Percentiles rank a stretch among this genome's conserved stretches.
phyloP scores from a whole-genome alignment of 2,113 vertebrate species.

The Macquaria australasica region DNA sequence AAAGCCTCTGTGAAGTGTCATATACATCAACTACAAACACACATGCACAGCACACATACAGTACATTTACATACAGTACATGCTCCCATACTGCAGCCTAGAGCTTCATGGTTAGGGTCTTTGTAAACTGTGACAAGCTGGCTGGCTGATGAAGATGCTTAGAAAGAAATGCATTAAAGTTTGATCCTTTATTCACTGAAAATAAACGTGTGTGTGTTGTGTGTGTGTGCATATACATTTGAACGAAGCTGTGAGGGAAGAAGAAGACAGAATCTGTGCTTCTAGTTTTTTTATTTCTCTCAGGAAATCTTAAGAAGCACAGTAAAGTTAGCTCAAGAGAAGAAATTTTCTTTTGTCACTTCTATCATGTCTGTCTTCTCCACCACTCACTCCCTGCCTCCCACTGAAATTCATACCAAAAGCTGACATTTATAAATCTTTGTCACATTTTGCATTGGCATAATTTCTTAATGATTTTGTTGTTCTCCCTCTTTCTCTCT shows the following conservation, averaged over 20 bases:
- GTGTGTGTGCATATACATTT: constrained; percentile 10
- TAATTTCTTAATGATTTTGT: constrained; percentile 44
- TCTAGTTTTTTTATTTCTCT: constrained; percentile 64
- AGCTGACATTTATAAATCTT: constrained; percentile 8
- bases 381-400: constrained; percentile 13
- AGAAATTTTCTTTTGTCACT: constrained; percentile 42
- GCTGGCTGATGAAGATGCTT: background rate
- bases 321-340: constrained; percentile 55
- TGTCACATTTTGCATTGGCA: constrained; percentile 9
- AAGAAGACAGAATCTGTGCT: constrained; percentile 10
- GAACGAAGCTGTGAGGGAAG: constrained; percentile 15
- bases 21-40: constrained; percentile 38
- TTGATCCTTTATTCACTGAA: constrained; percentile 31
- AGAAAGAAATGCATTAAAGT: constrained; percentile 25
- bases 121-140: background rate
- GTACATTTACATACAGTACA: background rate
- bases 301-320: constrained; percentile 57
- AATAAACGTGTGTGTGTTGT: constrained; percentile 26
- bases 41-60: background rate
- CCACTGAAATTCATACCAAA: constrained; percentile 25
- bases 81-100: constrained; percentile 3
- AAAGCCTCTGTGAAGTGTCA: constrained; percentile 68
- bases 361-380: constrained; percentile 37
- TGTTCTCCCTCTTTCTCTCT: constrained; percentile 40
- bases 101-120: background rate